These are phyloP conservation scores for Agriopis aurantiaria DNA, from an alignment of 2,888 invertebrate genomes.

Conservation along the genomic window DNA sequence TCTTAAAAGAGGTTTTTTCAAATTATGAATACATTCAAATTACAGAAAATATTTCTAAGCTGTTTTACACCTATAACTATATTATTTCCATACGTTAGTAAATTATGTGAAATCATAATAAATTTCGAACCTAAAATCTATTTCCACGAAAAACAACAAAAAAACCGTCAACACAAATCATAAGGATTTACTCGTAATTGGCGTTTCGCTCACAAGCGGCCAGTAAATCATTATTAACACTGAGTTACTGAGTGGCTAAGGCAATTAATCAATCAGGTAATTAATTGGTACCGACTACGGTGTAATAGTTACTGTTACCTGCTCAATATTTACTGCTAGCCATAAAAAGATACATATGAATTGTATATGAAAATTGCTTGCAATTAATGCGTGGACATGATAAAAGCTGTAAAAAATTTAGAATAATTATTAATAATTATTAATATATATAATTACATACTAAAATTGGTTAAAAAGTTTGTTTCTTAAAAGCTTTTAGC, in stretches of 20 bases:
- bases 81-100: no score
- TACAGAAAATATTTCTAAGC: no score
- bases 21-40: no score
- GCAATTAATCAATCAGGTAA: slow-evolving; percentile 34
- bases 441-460: no score
- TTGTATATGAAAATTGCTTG: neutral
- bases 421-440: no score
- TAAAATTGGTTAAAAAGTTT: no score
- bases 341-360: neutral
- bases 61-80: no score
- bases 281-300: slow-evolving; percentile 22
- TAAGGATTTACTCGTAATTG: slow-evolving; percentile 25
- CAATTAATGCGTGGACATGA: neutral
- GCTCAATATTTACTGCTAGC: neutral
- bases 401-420: no score
- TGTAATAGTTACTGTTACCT: slow-evolving; percentile 6
- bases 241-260: slow-evolving; percentile 28
- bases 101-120: no score
- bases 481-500: no score
- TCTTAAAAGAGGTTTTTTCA: no score
- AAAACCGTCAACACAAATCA: slow-evolving; percentile 25
- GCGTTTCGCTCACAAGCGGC: slow-evolving; percentile 24
- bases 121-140: neutral
- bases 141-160: slow-evolving; percentile 7
- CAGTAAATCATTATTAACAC: slow-evolving; percentile 35